Base-by-base conservation (phyloP, 2,888 invertebrate species). In the Stenolophus ochropezus region DNA sequence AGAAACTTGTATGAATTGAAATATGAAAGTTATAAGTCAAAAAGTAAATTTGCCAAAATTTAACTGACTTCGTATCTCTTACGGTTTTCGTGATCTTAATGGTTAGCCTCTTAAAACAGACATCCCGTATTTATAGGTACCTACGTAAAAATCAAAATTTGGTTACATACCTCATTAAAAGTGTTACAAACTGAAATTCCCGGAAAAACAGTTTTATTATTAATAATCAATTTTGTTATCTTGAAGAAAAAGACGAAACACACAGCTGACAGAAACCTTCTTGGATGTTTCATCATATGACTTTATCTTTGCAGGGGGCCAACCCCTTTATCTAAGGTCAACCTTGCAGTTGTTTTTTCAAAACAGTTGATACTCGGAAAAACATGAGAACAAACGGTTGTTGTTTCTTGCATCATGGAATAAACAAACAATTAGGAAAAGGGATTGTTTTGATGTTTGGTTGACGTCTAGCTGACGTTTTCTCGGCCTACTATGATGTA, bases 391-490 rank as follows among this genome's bases (percentile, higher is more conserved):
- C 8, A 11, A 42, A 42, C 8, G 33, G 6, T 42, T 3, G 1
- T 42, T 42, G 11, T 4, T 42, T 42, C 33, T 49, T 73, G 73
- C 23, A 49, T 73, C 33, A 73, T 73, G n/a, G 18, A 73, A 49
- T 2, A 73, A 73, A 73, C n/a, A 73, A 71, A 73, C 21, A 69
- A 16, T 69, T 33, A 69, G 65, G 65, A 69, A 69, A 33, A 69
- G 65, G 33, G 27, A 69, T 6, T 69, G 65, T 69, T 69, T 69
- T 65, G 65, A 65, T 65, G 18, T 69, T 69, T 33, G 8, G 65
- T 33, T 69, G 65, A 69, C 65, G 73, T 73, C 21, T 18, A 25
- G 25, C 21, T 73, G 47, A 73, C 73, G 73, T 49, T 73, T 47
- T 47, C 11, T 33, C 65, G 18, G 65, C 65, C 65, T 69, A 69